Conservation (phyloP, 2,888 invertebrate species). For the Imbricaverruca yamaguchii region DNA sequence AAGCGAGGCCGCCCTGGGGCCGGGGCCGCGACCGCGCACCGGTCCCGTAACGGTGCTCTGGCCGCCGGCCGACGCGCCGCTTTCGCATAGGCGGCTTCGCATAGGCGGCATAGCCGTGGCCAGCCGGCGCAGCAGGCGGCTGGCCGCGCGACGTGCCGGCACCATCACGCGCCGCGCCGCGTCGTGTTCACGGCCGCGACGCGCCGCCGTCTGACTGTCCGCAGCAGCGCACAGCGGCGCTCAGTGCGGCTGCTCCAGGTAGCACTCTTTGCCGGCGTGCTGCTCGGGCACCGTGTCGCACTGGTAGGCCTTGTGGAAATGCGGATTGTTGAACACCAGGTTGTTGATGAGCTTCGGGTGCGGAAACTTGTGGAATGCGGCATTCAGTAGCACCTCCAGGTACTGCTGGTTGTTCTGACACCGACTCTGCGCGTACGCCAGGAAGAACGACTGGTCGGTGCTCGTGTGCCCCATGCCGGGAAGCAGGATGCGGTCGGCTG, state of each 20-base stretch:
- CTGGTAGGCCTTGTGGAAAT: background rate
- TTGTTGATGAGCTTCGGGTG: constrained; percentile 21
- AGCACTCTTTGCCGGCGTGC: background rate
- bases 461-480: constrained; percentile 17
- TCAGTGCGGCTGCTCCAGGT: background rate
- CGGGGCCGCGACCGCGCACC: constrained; percentile 14
- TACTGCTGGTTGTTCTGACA: constrained; percentile 20
- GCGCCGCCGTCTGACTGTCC: background rate
- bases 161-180: background rate
- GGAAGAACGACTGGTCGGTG: constrained; percentile 22
- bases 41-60: constrained; percentile 1
- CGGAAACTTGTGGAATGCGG: constrained; percentile 21
- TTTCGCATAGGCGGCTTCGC: background rate
- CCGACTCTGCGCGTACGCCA: constrained; percentile 21
- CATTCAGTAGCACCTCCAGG: constrained; percentile 18
- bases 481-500: background rate
- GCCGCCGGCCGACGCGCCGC: background rate
- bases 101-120: too few relatives aligned
- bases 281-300: background rate
- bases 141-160: background rate
- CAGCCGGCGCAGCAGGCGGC: background rate
- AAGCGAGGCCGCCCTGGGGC: background rate
- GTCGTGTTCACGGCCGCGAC: background rate
- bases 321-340: constrained; percentile 16
- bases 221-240: background rate